Evolutionary conservation across 2,113 vertebrate genomes (phyloP), one percentile per base, ranked within the genome.

Genomic region (Eretmochelys imbricata): DNA sequence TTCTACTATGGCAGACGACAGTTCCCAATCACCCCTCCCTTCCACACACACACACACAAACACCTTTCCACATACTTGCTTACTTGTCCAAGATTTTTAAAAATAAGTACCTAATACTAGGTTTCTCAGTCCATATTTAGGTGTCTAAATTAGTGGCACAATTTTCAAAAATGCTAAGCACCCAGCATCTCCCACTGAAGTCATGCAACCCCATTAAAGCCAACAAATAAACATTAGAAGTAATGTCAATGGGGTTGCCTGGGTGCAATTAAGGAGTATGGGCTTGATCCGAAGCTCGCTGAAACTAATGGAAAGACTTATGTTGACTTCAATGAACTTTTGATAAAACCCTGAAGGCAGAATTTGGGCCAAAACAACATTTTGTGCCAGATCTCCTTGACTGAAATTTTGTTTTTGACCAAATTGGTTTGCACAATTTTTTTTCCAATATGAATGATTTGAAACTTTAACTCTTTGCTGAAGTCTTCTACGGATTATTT

Each of bases 1-100:
- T 78, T 59, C 2, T 11, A 16, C 1, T 27, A 8, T 0, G 51
- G 14, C 0, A 0, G 69, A 5, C 35, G n/a, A 1, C 65, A 22
- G 49, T 91, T 54, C 42, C 91, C 81, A 80, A 59, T 90, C 87
- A 2, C 11, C 79, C 69, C 53, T 76, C 22, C 22, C 87, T 65
- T 59, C 19, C 88, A 83, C 29, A 76, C 25, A 72, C 46, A 72
- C 46, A 42, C 38, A 50, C 88, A 7, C 59, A 62, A 10, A 62
- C 59, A 16, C 62, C n/a, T 80, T 91, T 82, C 82, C 84, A 35
- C 25, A 80, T 50, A 10, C 9, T 78, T 8, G 6, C 29, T 48
- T 42, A 54, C 38, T 85, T 50, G 14, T 14, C 17, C 38, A 88
- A 49, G 0, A 27, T 0, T 1, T 80, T 85, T 53, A n/a, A 57